Percentiles rank a stretch among this genome's conserved stretches.
phyloP scores from a whole-genome alignment of 2,113 vertebrate species.

The Ochotona princeps region DNA sequence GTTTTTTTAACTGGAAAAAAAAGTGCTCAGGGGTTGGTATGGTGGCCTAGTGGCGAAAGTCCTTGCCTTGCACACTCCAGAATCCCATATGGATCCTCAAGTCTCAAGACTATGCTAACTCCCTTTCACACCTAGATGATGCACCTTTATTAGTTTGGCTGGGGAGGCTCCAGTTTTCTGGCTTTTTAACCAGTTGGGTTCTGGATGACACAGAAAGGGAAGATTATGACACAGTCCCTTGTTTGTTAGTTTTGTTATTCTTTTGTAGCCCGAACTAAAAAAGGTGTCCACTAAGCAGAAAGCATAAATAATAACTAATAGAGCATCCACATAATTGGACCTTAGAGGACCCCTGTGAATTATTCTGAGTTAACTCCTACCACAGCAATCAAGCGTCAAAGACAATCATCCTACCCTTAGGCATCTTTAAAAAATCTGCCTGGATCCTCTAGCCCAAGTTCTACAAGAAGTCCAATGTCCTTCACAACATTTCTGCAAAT shows the following conservation, averaged over 20 bases:
- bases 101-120: background rate
- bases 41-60: no score
- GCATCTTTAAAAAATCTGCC: background rate
- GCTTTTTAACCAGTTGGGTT: background rate
- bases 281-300: background rate
- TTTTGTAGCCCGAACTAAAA: constrained; percentile 35
- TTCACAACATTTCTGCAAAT: constrained; percentile 41
- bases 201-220: background rate
- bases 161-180: background rate
- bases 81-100: background rate
- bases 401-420: background rate
- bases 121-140: background rate
- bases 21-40: background rate
- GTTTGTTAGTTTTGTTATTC: constrained; percentile 14
- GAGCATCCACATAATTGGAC: background rate
- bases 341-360: background rate
- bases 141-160: background rate
- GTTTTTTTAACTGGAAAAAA: no score
- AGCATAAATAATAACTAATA: background rate
- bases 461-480: background rate
- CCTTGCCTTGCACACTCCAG: constrained; percentile 22
- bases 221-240: background rate
- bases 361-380: background rate
- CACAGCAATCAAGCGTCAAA: background rate
- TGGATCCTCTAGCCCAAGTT: background rate